These are phyloP conservation scores for Anoura caudifer DNA, from an alignment of 2,113 vertebrate genomes.

Conservation along the genomic window DNA sequence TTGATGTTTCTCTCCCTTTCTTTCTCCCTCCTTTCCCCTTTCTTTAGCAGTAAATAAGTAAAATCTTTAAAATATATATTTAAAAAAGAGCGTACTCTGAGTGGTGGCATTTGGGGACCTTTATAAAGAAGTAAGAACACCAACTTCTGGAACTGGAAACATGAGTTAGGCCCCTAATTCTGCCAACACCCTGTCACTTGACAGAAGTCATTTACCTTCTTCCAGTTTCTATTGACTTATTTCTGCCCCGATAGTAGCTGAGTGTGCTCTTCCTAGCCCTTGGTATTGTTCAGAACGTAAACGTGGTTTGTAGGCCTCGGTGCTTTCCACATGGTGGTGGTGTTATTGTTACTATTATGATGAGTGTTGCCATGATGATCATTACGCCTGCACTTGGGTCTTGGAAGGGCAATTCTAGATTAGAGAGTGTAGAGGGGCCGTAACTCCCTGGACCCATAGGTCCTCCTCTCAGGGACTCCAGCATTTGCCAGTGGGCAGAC, in stretches of 20 bases:
- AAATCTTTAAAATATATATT: no score
- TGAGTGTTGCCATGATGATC: not conserved
- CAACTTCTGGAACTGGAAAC: not conserved
- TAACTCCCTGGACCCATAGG: not conserved
- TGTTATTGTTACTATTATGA: not conserved
- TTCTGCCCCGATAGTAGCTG: not conserved
- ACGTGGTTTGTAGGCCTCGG: not conserved
- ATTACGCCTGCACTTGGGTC: not conserved
- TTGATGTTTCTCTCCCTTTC: no score
- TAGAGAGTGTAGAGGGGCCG: not conserved
- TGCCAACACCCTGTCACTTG: not conserved
- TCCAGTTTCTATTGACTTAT: accelerated
- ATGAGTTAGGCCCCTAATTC: not conserved
- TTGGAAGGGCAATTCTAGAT: not conserved
- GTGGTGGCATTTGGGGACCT: not conserved
- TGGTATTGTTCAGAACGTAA: not conserved
- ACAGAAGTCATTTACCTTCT: not conserved
- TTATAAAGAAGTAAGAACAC: not conserved
- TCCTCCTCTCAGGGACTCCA: not conserved
- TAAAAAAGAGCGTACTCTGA: not conserved
- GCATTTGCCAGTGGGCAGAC: not conserved
- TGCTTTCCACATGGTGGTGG: not conserved
- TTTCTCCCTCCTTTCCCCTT: no score
- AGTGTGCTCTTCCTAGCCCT: not conserved
- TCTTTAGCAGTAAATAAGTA: no score